These are phyloP conservation scores for Musca domestica DNA, from an alignment of 1,140 invertebrate species.

Conservation along the genomic window DNA sequence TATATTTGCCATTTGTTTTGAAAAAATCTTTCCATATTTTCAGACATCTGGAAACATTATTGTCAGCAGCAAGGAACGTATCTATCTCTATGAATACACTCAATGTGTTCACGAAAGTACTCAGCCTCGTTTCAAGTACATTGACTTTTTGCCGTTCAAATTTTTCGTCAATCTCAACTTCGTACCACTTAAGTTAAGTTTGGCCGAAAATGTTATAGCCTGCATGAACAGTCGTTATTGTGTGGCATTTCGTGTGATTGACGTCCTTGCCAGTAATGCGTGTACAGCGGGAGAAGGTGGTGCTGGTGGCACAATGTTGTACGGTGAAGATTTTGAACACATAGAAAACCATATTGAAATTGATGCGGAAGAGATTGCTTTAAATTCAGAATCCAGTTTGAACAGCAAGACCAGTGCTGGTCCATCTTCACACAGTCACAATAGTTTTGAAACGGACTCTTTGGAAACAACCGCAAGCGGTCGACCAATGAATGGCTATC, in stretches of 20 bases:
- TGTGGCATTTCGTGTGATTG: slow-evolving; percentile 49
- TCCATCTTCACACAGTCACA: slow-evolving; percentile 40
- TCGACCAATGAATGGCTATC: slow-evolving; percentile 35
- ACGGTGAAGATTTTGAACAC: not conserved
- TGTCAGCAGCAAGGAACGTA: slow-evolving; percentile 47
- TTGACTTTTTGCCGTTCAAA: slow-evolving; percentile 50
- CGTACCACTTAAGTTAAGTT: slow-evolving; percentile 39
- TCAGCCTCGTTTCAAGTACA: slow-evolving; percentile 47
- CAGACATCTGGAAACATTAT: slow-evolving; percentile 48
- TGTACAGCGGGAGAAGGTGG: slow-evolving; percentile 25
- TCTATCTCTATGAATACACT: slow-evolving; percentile 51
- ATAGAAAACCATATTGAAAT: slow-evolving; percentile 21
- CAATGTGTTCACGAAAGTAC: slow-evolving; percentile 50
- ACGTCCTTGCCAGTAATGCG: slow-evolving; percentile 34
- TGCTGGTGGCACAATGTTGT: not conserved
- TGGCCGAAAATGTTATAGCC: slow-evolving; percentile 50
- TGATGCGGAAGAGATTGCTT: slow-evolving; percentile 38
- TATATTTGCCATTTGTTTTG: not conserved
- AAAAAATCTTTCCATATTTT: not conserved
- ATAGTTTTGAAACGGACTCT: slow-evolving; percentile 49
- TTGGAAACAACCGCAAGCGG: slow-evolving; percentile 45
- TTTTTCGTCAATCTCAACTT: slow-evolving; percentile 51
- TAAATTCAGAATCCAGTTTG: slow-evolving; percentile 40
- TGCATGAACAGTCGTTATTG: slow-evolving; percentile 49
- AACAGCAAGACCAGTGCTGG: slow-evolving; percentile 44